These are phyloP conservation scores for Cetonia aurata DNA, from an alignment of 2,888 invertebrate species.

Conservation along the genomic window DNA sequence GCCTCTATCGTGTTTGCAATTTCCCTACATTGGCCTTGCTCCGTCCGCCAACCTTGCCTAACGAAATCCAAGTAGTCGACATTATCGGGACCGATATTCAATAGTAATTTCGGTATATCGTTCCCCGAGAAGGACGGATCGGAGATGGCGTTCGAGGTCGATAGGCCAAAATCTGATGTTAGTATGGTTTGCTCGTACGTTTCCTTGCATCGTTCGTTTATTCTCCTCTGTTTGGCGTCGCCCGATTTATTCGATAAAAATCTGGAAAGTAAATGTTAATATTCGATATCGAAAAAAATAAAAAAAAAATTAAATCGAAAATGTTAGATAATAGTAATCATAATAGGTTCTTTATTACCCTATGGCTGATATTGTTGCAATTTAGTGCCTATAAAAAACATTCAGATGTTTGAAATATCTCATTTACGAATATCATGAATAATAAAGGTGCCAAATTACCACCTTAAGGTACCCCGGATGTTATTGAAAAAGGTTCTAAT, in stretches of 20 bases:
- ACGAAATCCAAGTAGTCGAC: constrained; percentile 76
- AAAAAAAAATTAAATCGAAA: too few relatives aligned
- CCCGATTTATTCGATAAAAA: constrained; percentile 46
- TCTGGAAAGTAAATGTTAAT: constrained; percentile 20
- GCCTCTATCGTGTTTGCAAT: constrained; percentile 70
- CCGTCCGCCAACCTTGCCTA: constrained; percentile 75
- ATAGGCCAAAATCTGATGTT: constrained; percentile 74
- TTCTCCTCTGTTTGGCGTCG: constrained; percentile 66
- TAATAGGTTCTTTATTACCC: too few relatives aligned
- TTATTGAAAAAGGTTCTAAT: background rate
- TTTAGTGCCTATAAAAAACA: too few relatives aligned
- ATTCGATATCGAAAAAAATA: too few relatives aligned
- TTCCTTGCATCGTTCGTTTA: constrained; percentile 73
- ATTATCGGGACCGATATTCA: constrained; percentile 72
- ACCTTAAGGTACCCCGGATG: background rate
- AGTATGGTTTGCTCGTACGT: constrained; percentile 71
- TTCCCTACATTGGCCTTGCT: constrained; percentile 67
- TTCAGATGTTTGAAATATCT: too few relatives aligned
- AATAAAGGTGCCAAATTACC: too few relatives aligned
- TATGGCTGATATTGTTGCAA: too few relatives aligned
- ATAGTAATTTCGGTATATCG: constrained; percentile 69
- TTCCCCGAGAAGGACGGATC: constrained; percentile 54
- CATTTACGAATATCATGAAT: too few relatives aligned
- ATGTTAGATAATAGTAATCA: too few relatives aligned
- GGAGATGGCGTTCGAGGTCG: constrained; percentile 67